These are phyloP conservation scores for Phenganax subtilis DNA, from an alignment of 92 coral and sea anemone genomes.

Conservation along the genomic window DNA sequence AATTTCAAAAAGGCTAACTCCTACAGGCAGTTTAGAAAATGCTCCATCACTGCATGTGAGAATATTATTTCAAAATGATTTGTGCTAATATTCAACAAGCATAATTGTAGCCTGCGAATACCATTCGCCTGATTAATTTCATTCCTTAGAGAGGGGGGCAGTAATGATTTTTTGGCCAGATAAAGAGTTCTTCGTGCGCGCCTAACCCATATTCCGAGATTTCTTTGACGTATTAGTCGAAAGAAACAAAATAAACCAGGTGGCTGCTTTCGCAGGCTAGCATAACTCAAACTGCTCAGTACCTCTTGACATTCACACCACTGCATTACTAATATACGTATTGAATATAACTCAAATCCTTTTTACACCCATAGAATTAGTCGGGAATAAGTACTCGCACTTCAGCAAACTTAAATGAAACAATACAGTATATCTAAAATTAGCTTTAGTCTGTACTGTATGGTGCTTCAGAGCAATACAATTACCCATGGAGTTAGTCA, in stretches of 20 bases:
- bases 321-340: too few species aligned
- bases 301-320: background rate
- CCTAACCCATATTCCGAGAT: background rate
- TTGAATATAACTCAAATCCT: too few species aligned
- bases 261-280: background rate
- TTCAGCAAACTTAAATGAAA: too few species aligned
- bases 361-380: too few species aligned
- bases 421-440: too few species aligned
- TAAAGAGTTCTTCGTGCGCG: background rate
- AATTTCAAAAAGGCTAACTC: slow-evolving; percentile 4
- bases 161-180: too few species aligned
- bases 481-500: too few species aligned
- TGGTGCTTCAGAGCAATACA: too few species aligned
- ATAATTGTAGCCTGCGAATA: background rate
- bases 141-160: background rate
- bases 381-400: too few species aligned
- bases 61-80: background rate
- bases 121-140: background rate
- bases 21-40: background rate
- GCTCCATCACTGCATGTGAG: background rate
- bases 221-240: background rate
- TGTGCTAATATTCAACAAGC: background rate
- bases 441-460: too few species aligned
- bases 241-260: background rate
- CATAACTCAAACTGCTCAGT: background rate